These are phyloP conservation scores for Gastrophysa polygoni DNA, from an alignment of 2,888 invertebrate genomes.

Conservation along the genomic window DNA sequence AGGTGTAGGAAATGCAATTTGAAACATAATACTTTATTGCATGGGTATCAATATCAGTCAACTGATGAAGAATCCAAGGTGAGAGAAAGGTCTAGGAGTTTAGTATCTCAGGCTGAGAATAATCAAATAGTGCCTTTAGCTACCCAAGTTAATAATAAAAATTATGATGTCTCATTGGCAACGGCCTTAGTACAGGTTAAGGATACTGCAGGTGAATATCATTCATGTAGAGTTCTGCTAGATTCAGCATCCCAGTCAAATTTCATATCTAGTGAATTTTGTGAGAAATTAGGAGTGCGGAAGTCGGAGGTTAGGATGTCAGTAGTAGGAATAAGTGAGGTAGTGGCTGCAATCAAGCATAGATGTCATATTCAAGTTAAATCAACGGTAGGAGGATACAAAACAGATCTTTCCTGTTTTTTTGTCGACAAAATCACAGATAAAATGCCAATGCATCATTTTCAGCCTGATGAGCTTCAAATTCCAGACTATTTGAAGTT, in stretches of 20 bases:
- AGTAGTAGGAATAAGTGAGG: conserved; percentile 1
- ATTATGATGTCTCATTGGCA: conserved; percentile 1
- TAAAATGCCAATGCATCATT: too few relatives aligned
- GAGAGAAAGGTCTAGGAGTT: too few relatives aligned
- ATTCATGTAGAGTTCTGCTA: conserved; percentile 3
- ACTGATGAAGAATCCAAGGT: neutral
- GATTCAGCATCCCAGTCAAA: conserved; percentile 8
- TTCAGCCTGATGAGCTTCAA: too few relatives aligned
- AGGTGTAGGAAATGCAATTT: neutral
- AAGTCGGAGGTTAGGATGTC: neutral
- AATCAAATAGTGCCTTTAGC: neutral
- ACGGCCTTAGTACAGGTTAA: conserved; percentile 9
- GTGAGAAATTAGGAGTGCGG: neutral
- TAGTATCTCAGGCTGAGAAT: too few relatives aligned
- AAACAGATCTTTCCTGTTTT: too few relatives aligned
- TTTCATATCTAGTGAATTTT: conserved; percentile 6
- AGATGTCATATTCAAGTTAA: too few relatives aligned
- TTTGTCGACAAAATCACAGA: too few relatives aligned
- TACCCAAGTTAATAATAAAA: neutral
- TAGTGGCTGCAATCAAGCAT: neutral
- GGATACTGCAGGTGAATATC: neutral
- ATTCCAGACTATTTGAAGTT: conserved; percentile 3
- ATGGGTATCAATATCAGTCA: neutral
- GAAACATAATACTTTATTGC: neutral
- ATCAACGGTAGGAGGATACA: too few relatives aligned